phyloP scores from a whole-genome alignment of 2,888 invertebrate genomes.

The Exocentrus adspersus region DNA sequence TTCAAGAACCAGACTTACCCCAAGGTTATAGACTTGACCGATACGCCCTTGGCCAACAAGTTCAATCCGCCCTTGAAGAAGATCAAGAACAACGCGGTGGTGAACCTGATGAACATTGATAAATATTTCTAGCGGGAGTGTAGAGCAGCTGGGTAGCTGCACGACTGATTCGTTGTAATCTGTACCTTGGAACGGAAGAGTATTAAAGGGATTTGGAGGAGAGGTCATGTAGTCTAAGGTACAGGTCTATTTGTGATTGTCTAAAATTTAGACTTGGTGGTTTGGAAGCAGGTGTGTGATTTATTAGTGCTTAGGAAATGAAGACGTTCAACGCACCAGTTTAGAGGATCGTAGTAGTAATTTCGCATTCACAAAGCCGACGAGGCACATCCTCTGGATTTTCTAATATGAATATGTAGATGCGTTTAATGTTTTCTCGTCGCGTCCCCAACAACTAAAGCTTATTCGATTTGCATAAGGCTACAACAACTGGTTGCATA shows the following conservation, averaged over 20 bases:
- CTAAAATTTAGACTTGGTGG: conserved; percentile 23
- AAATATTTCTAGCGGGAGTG: conserved; percentile 31
- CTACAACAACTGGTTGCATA: conserved; percentile 6
- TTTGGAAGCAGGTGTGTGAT: neutral
- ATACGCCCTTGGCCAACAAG: conserved; percentile 56
- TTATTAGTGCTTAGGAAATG: too few relatives aligned
- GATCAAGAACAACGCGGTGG: conserved; percentile 54
- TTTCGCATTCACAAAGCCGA: conserved; percentile 54
- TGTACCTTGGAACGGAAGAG: conserved; percentile 30
- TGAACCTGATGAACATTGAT: conserved; percentile 52
- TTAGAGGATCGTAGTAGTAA: conserved; percentile 19
- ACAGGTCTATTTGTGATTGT: conserved; percentile 12
- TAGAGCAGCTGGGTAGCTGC: conserved; percentile 30
- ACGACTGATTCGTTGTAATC: conserved; percentile 36
- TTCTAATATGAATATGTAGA: conserved; percentile 54
- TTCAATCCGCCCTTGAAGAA: conserved; percentile 59
- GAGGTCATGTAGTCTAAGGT: conserved; percentile 19
- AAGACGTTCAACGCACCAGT: too few relatives aligned
- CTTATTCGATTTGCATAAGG: neutral
- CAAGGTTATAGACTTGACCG: conserved; percentile 56
- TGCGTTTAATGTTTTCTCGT: conserved; percentile 55
- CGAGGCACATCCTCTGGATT: conserved; percentile 53
- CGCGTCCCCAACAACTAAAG: conserved; percentile 17
- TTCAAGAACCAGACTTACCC: conserved; percentile 54
- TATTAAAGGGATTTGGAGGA: conserved; percentile 29